phyloP scores from a whole-genome alignment of 2,888 invertebrate genomes.

The Drosophila ustulata region DNA sequence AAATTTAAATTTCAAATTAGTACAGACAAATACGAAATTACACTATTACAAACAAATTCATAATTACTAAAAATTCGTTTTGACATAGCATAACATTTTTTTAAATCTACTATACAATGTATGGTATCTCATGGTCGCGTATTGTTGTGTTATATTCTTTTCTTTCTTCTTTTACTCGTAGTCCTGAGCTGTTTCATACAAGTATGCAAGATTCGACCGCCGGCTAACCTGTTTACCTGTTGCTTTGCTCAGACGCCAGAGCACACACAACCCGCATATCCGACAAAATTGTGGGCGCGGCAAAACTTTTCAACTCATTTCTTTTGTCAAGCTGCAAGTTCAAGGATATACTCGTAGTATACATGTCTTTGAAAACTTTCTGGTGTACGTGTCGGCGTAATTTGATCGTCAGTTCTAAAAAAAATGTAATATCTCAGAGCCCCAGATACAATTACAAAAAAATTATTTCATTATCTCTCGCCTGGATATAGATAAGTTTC shows the following conservation, averaged over 20 bases:
- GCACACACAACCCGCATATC: constrained; percentile 67
- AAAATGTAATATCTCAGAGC: constrained; percentile 52
- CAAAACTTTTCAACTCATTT: constrained; percentile 52
- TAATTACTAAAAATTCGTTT: no score
- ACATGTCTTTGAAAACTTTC: constrained; percentile 39
- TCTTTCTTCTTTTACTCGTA: constrained; percentile 12
- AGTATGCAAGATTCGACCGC: constrained; percentile 42
- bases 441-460: constrained; percentile 64
- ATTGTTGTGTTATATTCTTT: constrained; percentile 9
- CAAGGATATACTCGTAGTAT: constrained; percentile 69
- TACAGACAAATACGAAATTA: neutral
- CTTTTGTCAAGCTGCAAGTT: constrained; percentile 74
- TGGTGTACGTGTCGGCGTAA: constrained; percentile 73
- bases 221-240: constrained; percentile 71
- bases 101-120: neutral
- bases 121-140: constrained; percentile 34
- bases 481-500: constrained; percentile 50
- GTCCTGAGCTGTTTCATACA: constrained; percentile 35
- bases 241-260: constrained; percentile 43
- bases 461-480: constrained; percentile 38
- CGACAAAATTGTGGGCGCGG: constrained; percentile 44
- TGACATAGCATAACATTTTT: no score
- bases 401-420: constrained; percentile 74
- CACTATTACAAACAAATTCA: no score
- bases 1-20: neutral